Conservation (phyloP, 2,113 vertebrate genomes). For the Neomonachus schauinslandi region DNA sequence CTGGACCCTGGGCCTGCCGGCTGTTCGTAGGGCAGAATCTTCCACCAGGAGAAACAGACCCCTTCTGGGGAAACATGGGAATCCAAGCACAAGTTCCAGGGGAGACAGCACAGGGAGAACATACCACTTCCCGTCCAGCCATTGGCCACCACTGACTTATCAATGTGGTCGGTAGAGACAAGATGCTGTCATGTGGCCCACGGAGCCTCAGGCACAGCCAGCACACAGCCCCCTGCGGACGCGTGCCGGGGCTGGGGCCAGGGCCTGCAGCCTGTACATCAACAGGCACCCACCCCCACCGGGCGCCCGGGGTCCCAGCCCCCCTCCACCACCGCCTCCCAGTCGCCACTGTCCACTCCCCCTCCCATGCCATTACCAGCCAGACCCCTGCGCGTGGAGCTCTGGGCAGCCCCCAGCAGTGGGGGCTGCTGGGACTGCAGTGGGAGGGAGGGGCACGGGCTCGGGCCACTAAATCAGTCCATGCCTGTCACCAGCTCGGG, state of each 20-base stretch:
- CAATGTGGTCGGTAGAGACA: accelerated
- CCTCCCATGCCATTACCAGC: neutral
- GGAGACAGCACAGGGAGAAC: accelerated
- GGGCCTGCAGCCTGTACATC: accelerated
- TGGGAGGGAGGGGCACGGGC: constrained; percentile 76
- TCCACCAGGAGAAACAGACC: too few relatives aligned
- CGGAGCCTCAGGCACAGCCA: accelerated
- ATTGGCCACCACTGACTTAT: accelerated
- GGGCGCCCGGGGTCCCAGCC: neutral
- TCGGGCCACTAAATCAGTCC: constrained; percentile 93
- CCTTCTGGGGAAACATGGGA: accelerated
- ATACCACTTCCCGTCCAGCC: neutral
- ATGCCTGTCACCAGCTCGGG: constrained; percentile 96
- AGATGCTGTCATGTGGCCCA: accelerated
- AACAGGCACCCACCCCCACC: neutral
- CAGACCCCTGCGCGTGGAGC: neutral
- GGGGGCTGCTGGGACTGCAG: constrained; percentile 77
- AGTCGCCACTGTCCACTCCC: neutral
- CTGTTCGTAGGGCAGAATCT: accelerated
- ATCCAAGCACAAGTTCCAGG: accelerated
- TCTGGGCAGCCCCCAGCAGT: constrained; percentile 76
- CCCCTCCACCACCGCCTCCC: accelerated
- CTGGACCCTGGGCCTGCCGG: accelerated
- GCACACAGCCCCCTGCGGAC: accelerated
- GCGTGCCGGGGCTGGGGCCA: neutral